Evolutionary conservation across 2,113 vertebrate genomes (phyloP).

Genomic region (Rousettus leschenaultii): DNA sequence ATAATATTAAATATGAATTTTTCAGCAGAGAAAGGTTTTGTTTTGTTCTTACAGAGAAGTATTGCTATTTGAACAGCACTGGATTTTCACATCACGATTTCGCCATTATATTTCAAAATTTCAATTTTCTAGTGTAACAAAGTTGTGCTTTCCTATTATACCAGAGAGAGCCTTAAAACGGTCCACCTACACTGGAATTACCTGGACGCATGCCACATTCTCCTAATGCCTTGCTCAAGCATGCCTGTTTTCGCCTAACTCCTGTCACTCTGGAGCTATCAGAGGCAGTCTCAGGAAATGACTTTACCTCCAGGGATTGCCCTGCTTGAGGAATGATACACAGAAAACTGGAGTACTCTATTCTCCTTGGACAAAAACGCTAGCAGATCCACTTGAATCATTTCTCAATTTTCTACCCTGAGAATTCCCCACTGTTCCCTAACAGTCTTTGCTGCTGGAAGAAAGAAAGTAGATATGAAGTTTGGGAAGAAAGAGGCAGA

Average conservation of each 20-base stretch:
- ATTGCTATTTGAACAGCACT: background rate
- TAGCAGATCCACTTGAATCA: background rate
- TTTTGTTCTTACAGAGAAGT: slow-evolving; percentile 8
- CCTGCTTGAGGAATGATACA: background rate
- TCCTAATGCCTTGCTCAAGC: background rate
- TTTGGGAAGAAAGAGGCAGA: background rate
- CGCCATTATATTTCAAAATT: slow-evolving; percentile 44
- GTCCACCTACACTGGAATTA: background rate
- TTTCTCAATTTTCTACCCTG: background rate
- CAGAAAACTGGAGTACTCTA: background rate
- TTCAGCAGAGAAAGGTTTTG: background rate
- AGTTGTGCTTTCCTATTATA: slow-evolving; percentile 30
- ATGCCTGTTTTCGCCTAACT: background rate
- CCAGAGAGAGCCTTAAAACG: slow-evolving; percentile 35
- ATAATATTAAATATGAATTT: slow-evolving; percentile 1
- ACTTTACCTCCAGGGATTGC: background rate
- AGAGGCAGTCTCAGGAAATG: background rate
- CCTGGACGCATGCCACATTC: background rate
- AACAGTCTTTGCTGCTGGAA: slow-evolving; percentile 14
- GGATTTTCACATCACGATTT: slow-evolving; percentile 40
- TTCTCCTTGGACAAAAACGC: background rate
- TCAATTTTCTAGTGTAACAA: slow-evolving; percentile 25
- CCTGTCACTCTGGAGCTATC: background rate
- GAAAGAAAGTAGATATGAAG: background rate
- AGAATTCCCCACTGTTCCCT: background rate